phyloP scores from a whole-genome alignment of 2,113 vertebrate species.

The Leuciscus idus region DNA sequence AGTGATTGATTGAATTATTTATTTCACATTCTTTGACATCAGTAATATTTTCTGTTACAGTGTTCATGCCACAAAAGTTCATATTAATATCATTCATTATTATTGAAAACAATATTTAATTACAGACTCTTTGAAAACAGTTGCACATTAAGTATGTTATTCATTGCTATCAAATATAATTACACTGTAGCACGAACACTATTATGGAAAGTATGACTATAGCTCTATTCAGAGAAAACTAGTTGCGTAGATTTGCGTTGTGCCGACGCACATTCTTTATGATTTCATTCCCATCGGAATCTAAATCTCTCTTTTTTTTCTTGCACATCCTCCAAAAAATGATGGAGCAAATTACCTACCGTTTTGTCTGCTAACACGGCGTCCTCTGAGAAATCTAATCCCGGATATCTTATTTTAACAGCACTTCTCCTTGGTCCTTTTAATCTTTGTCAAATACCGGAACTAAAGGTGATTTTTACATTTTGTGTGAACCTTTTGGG shows the following conservation, averaged over 20 bases:
- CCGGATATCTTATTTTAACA: neutral
- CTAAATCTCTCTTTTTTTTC: neutral
- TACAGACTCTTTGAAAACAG: neutral
- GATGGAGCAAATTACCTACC: neutral
- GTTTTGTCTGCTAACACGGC: neutral
- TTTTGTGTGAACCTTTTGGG: neutral
- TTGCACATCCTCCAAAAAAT: neutral
- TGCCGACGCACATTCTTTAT: neutral
- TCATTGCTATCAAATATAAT: slow-evolving; percentile 10
- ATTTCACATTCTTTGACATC: neutral
- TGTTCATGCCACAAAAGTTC: neutral
- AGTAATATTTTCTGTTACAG: neutral
- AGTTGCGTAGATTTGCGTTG: neutral
- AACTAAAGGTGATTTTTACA: neutral
- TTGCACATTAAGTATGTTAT: neutral
- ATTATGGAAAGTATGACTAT: neutral
- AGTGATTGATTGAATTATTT: neutral
- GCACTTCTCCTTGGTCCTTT: neutral
- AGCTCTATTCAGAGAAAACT: neutral
- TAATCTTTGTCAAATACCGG: neutral
- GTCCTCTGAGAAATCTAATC: neutral
- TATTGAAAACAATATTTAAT: neutral
- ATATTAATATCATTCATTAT: neutral
- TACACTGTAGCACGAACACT: neutral
- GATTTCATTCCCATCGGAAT: neutral